Evolutionary conservation across 2,797 vertebrate genomes (phyloP), one percentile per base, ranked within the genome.

Genomic region (Sebastes kiyomatsui): DNA sequence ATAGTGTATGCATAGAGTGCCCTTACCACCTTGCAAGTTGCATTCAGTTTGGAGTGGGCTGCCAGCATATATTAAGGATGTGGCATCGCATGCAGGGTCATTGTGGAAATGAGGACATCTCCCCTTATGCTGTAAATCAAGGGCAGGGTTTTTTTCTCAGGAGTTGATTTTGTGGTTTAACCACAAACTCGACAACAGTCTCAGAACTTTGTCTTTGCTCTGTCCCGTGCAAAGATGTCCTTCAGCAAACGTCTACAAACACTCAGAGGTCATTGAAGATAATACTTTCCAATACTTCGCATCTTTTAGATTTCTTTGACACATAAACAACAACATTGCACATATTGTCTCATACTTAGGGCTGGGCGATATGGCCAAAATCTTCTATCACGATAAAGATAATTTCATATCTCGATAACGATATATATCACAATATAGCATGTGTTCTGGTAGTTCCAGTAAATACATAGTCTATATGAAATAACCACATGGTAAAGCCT

Each of bases 11-110:
- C 90, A 90, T 88, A 86, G 83, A 90, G 80, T 25, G 82, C 70
- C 18, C 3, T 66, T 46, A 59, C 14, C 83, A 65, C 74, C 72
- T 78, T 88, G 84, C 80, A 75, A 83, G 82, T 71, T 86, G 85
- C 88, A 82, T 87, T 91, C 71, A 65, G 68, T 86, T 82, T 87
- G 86, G 68, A 80, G 75, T 87, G 77, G 61, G 60, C 72, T 79
- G 81, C 83, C 67, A 66, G 67, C 76, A 74, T 69, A 77, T 72
- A 64, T 72, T 55, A 77, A 80, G 73, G 52, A 81, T 75, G 68
- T 75, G 60, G 32, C 80, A 14, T 58, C 77, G 90, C 90, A 90
- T 90, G 86, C 75, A 73, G 66, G 75, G 71, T 77, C 78, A 69
- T 23, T 77, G 76, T 87, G 75, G 55, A 81, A 69, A 82, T 64